These are phyloP conservation scores for Eupelmus urozonus DNA, from an alignment of 2,888 invertebrate genomes.

Conservation along the genomic window DNA sequence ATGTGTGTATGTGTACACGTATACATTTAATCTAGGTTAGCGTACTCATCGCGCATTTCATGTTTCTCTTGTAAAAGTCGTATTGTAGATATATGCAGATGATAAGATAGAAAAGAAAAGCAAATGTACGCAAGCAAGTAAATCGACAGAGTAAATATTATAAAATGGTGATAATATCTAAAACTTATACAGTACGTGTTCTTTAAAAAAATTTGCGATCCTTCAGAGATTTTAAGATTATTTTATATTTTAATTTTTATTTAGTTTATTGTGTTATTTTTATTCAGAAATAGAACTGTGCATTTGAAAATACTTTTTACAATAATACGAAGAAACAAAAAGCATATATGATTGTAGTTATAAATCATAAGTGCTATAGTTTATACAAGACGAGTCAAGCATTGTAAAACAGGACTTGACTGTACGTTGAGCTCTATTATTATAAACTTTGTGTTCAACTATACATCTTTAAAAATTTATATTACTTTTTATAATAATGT, in stretches of 20 bases:
- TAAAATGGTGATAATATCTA: conserved; percentile 35
- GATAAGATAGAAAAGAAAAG: conserved; percentile 48
- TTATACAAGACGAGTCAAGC: too few species aligned
- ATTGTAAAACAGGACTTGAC: too few species aligned
- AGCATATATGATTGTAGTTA: too few species aligned
- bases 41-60: conserved; percentile 9
- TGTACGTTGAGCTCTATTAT: too few species aligned
- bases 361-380: too few species aligned
- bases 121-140: conserved; percentile 22
- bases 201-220: conserved; percentile 24
- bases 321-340: too few species aligned
- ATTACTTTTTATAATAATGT: too few species aligned
- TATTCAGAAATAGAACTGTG: too few species aligned
- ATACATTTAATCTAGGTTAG: conserved; percentile 53
- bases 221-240: too few species aligned
- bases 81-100: conserved; percentile 16
- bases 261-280: not conserved
- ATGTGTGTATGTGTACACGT: not conserved
- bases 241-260: not conserved
- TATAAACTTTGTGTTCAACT: too few species aligned
- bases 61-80: conserved; percentile 33
- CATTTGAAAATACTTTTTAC: too few species aligned
- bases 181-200: conserved; percentile 40
- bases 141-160: conserved; percentile 39
- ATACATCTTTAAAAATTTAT: too few species aligned